Evolutionary conservation across 2,113 vertebrate species (phyloP).

Genomic region (Phaethon lepturus): DNA sequence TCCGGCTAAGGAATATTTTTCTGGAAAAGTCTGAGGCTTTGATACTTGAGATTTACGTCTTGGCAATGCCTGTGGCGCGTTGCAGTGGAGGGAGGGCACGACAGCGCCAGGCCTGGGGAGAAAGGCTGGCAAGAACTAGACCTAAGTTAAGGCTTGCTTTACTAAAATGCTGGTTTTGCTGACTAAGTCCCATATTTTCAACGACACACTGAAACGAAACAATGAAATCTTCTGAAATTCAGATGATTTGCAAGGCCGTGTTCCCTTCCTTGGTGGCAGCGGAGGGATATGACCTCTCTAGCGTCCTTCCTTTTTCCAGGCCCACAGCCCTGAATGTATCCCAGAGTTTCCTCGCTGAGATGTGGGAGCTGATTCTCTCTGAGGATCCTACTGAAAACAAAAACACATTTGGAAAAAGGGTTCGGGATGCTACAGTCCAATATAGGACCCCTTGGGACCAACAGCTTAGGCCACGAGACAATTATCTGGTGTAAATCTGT

Average conservation of each 20-base stretch:
- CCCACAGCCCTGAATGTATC: neutral
- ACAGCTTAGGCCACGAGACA: neutral
- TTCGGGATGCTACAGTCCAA: neutral
- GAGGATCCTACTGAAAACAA: neutral
- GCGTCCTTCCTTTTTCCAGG: neutral
- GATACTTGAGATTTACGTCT: neutral
- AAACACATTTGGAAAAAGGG: neutral
- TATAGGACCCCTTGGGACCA: neutral
- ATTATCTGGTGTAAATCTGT: neutral
- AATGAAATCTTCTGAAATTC: neutral
- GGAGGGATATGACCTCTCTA: neutral
- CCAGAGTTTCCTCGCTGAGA: neutral
- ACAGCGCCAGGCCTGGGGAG: neutral
- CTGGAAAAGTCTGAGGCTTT: neutral
- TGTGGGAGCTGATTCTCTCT: neutral
- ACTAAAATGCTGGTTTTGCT: neutral
- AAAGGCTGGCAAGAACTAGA: neutral
- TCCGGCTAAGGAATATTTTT: neutral
- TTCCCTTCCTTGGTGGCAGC: neutral
- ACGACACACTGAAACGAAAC: neutral
- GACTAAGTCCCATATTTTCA: neutral
- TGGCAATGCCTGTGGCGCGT: accelerated
- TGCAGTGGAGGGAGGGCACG: neutral
- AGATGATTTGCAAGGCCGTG: neutral
- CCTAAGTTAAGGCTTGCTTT: neutral